A percentile compares a stretch with the other conserved stretches of the same genome.
These are phyloP conservation scores for Loriculus beryllinus DNA, from an alignment of 2,797 vertebrate genomes.

Conservation along the genomic window DNA sequence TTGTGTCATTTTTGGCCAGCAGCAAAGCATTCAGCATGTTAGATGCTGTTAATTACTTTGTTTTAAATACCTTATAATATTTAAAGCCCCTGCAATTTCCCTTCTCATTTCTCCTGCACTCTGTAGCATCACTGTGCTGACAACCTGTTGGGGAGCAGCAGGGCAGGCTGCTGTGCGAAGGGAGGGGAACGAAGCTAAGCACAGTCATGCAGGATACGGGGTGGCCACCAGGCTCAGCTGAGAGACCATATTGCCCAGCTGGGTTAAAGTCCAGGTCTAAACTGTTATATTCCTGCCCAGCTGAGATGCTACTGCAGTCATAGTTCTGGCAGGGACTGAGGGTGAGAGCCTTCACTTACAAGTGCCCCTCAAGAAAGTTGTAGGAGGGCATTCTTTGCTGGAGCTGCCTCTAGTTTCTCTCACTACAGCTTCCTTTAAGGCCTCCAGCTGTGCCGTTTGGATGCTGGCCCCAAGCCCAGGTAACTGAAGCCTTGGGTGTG, in stretches of 20 bases:
- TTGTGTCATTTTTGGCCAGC: not conserved
- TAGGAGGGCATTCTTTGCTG: not conserved
- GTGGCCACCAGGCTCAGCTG: not conserved
- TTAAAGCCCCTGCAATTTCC: not conserved
- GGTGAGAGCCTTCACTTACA: not conserved
- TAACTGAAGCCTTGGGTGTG: not conserved
- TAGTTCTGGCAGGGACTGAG: not conserved
- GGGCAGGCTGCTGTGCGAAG: fast-evolving
- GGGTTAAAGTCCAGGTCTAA: not conserved
- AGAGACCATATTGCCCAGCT: not conserved
- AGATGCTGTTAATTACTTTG: not conserved
- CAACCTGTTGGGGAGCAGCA: not conserved
- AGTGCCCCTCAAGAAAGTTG: not conserved
- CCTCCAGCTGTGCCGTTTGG: not conserved
- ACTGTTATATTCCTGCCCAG: fast-evolving
- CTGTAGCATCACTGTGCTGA: not conserved
- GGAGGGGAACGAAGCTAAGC: fast-evolving
- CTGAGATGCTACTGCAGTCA: fast-evolving
- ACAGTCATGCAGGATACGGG: not conserved
- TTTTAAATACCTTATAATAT: not conserved
- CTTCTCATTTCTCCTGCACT: not conserved
- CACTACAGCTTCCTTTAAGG: not conserved
- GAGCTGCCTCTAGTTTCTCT: not conserved
- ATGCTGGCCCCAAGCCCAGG: not conserved
- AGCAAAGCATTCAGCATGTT: not conserved